phyloP scores from a whole-genome alignment of 2,797 vertebrate species.

The Pagetopsis macropterus region DNA sequence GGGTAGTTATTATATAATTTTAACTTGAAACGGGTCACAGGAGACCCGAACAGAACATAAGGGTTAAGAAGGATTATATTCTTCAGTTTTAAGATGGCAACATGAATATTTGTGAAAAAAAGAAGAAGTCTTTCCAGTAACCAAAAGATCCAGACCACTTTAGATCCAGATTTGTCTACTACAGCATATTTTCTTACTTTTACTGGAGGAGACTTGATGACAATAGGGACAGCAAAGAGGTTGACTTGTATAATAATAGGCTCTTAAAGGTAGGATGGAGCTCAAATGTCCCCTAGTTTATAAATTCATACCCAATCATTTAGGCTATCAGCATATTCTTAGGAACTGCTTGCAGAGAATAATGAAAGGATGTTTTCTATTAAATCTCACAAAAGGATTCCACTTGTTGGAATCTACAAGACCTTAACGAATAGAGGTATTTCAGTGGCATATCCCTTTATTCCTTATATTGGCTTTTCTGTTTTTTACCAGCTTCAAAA shows the following conservation, averaged over 20 bases:
- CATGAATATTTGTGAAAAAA: neutral
- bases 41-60: too few species aligned
- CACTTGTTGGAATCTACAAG: neutral
- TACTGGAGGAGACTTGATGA: neutral
- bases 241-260: neutral
- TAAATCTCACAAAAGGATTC: neutral
- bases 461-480: constrained; percentile 5
- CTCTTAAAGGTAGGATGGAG: neutral
- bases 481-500: constrained; percentile 9
- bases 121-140: neutral
- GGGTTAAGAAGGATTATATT: neutral
- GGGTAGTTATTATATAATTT: too few species aligned
- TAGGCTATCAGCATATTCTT: neutral
- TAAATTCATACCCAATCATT: constrained; percentile 8
- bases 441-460: neutral
- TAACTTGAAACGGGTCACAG: too few species aligned
- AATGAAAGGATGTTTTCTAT: neutral
- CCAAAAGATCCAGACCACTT: neutral
- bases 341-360: neutral
- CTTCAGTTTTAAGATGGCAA: neutral
- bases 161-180: constrained; percentile 4
- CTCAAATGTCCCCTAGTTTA: constrained; percentile 2
- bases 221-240: neutral
- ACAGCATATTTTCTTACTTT: neutral
- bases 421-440: neutral